A percentile compares a stretch with the other conserved stretches of the same genome.
These are phyloP conservation scores for Megaptera novaeangliae DNA, from an alignment of 2,113 vertebrate species.

Conservation along the genomic window DNA sequence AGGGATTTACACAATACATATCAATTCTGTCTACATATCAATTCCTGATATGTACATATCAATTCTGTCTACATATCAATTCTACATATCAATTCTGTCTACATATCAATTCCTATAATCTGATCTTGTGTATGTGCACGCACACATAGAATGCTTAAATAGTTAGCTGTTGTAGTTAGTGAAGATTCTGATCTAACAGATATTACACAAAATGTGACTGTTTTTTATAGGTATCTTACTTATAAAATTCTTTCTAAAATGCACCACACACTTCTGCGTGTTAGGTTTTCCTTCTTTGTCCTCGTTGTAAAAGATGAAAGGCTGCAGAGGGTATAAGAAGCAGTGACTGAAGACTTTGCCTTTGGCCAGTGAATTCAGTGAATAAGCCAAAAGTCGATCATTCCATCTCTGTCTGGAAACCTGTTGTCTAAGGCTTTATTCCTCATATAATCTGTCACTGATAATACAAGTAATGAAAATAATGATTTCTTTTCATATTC, in stretches of 20 bases:
- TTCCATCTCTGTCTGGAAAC: background rate
- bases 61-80: background rate
- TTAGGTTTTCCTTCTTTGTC: background rate
- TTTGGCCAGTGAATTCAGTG: background rate
- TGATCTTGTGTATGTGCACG: background rate
- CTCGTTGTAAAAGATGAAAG: background rate
- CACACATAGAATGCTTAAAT: background rate
- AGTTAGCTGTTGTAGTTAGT: background rate
- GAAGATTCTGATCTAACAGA: background rate
- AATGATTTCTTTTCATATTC: background rate
- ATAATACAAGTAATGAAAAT: background rate
- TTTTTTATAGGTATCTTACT: background rate
- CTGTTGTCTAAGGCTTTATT: background rate
- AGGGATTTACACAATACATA: background rate
- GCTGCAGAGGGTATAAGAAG: background rate
- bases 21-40: background rate
- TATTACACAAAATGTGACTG: background rate
- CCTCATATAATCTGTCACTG: background rate
- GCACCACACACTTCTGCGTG: background rate
- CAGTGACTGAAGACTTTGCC: background rate
- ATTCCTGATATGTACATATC: background rate
- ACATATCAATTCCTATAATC: background rate
- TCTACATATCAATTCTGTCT: background rate
- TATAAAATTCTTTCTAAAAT: background rate
- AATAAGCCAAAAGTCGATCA: background rate